Base-by-base conservation (phyloP, 2,797 vertebrate species). In the Ambastaia sidthimunki region DNA sequence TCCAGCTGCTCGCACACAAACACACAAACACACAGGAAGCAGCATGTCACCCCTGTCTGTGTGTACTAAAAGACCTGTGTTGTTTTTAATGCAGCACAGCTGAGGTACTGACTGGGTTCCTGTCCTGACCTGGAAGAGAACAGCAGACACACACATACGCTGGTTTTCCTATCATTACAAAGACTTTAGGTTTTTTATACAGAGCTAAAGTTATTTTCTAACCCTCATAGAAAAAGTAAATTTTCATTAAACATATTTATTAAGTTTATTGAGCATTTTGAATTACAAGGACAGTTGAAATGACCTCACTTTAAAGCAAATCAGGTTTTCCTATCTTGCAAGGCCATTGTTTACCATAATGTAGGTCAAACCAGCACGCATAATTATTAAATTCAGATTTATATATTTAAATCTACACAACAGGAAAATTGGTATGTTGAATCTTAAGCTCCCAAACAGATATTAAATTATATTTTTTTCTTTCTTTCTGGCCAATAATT, bases 1-100 rank as follows among this genome's bases (percentile, higher is more conserved):
- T 88, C 89, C 91, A 92, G 89, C 91, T 93, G 90, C 90, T 91
- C 86, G 82, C 62, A 85, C 25, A 6, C 59, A 16, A 7, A 62
- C 72, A n/a, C 52, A 23, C 75, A 37, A 57, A 77, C 85, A 89
- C 88, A 90, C 90, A 90, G 91, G 92, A 92, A 93, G 91, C 85
- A 4, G 88, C 63, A 72, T 83, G 68, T 88, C 74, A 16, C 88
- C 78, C 87, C 86, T 81, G 88, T 90, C 86, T 89, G 87, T 84
- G 87, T 83, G 70, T 78, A 71, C 77, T 78, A 75, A 75, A 86
- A 84, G 85, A 80, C 74, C 79, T 50, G 84, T 81, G 76, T 78
- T 81, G 81, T 86, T 76, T 82, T 83, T 77, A 31, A 71, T 16
- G 47, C 10, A 11, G 78, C 75, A 73, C 84, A 85, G 84, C 84